phyloP scores from a whole-genome alignment of 2,888 invertebrate species.

The Eupithecia pulchellata region DNA sequence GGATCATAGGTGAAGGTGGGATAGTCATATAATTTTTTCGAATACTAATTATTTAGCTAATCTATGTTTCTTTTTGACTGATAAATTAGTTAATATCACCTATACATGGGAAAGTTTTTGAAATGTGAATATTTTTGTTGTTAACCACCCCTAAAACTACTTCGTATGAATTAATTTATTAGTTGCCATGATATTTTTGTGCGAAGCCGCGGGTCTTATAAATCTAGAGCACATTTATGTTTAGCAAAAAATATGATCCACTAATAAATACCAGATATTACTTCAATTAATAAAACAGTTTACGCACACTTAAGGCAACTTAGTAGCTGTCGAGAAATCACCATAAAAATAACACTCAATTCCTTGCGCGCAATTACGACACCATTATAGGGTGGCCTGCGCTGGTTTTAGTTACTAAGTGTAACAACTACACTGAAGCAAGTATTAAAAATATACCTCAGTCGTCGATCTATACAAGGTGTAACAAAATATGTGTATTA shows the following conservation, averaged over 20 bases:
- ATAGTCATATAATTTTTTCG: too few relatives aligned
- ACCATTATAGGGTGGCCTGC: conserved; percentile 77
- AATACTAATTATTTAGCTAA: too few relatives aligned
- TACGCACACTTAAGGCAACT: conserved; percentile 83
- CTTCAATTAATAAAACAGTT: conserved; percentile 83
- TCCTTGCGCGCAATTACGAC: conserved; percentile 83
- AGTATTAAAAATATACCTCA: too few relatives aligned
- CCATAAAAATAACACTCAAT: conserved; percentile 86
- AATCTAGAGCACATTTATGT: background rate
- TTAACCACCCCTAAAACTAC: background rate
- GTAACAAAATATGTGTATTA: too few relatives aligned
- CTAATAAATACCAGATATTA: conserved; percentile 55
- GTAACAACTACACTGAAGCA: too few relatives aligned
- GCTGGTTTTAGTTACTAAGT: conserved; percentile 70
- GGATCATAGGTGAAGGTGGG: too few relatives aligned
- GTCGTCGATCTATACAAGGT: too few relatives aligned
- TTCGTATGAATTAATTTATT: too few relatives aligned
- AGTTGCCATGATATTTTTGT: too few relatives aligned
- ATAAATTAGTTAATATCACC: too few relatives aligned
- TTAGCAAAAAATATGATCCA: conserved; percentile 39
- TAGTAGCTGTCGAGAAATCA: conserved; percentile 84
- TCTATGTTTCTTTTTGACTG: too few relatives aligned
- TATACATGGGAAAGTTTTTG: background rate
- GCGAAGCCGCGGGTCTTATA: background rate
- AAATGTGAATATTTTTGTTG: background rate